Evolutionary conservation across 2,797 vertebrate genomes (phyloP).

Genomic region (Squalus acanthias): DNA sequence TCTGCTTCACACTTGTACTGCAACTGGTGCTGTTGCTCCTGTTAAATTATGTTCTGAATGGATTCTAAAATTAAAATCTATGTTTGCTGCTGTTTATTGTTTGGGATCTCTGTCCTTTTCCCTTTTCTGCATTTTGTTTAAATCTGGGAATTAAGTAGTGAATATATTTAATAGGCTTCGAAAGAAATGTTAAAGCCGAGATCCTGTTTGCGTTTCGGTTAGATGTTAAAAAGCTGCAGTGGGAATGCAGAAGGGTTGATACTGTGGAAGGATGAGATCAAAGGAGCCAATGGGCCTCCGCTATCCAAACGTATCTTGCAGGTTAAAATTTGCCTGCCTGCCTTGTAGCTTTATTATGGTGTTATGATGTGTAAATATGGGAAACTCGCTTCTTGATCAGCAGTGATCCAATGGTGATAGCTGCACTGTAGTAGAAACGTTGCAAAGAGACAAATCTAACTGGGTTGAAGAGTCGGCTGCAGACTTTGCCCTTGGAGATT

Average conservation of each 20-base stretch:
- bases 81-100: not conserved
- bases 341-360: not conserved
- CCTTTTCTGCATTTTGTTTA: not conserved
- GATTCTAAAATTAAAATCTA: not conserved
- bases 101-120: not conserved
- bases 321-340: slow-evolving; percentile 10
- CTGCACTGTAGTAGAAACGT: not conserved
- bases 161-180: not conserved
- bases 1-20: not conserved
- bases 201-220: not conserved
- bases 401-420: not conserved
- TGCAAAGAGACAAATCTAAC: not conserved
- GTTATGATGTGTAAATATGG: not conserved
- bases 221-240: not conserved
- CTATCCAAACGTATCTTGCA: not conserved
- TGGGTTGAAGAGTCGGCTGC: not conserved
- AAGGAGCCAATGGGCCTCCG: not conserved
- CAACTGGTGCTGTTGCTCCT: not conserved
- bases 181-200: not conserved
- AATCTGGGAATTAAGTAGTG: not conserved
- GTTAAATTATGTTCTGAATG: not conserved
- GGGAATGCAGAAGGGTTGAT: not conserved
- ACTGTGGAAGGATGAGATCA: not conserved
- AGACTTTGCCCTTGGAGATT: not conserved
- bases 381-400: not conserved